Evolutionary conservation across 2,888 invertebrate genomes (phyloP), one percentile per base, ranked within the genome.

Genomic region (Nomada fabriciana): DNA sequence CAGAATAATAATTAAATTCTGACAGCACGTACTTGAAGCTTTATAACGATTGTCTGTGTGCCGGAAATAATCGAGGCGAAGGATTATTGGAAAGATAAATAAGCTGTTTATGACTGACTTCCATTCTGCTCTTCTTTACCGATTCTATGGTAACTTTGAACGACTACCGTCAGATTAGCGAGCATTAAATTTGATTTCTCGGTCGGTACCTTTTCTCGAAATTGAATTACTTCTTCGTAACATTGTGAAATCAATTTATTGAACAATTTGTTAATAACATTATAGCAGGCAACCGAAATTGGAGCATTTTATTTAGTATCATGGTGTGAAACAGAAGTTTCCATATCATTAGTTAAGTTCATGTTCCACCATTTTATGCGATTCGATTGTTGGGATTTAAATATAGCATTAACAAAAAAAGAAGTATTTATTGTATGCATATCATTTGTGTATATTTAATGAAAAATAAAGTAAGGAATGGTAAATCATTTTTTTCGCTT

Each of bases 81-180:
- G 84, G 87, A 92, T 91, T 91, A 91, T 91, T 89, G 81, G 82
- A 83, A 89, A 91, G 89, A 91, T 92, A 91, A 92, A 92, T 91
- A 90, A 91, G 86, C 88, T 87, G 88, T 90, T 91, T 89, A 86
- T 86, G 87, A 91, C 88, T 89, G 87, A 88, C 89, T 91, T 91
- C 90, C 92, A 91, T 91, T 85, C 85, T 88, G 83, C 61, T 86
- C 78, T 77, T 86, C 78, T 77, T 87, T 85, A 90, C 90, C 91
- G 91, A 92, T 89, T 90, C 83, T 86, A 80, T 70, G 84, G 82
- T 84, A 88, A 91, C 89, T 91, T 91, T 87, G 84, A 55, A 63
- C 70, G 36, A 69, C 55, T 82, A 55, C 70, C 55, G 61, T 76
- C 65, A 43, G 80, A 7, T 36, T 76, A 70, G 79, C 50, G 77